These are phyloP conservation scores for Mola mola DNA, from an alignment of 2,113 vertebrate species.

Conservation along the genomic window DNA sequence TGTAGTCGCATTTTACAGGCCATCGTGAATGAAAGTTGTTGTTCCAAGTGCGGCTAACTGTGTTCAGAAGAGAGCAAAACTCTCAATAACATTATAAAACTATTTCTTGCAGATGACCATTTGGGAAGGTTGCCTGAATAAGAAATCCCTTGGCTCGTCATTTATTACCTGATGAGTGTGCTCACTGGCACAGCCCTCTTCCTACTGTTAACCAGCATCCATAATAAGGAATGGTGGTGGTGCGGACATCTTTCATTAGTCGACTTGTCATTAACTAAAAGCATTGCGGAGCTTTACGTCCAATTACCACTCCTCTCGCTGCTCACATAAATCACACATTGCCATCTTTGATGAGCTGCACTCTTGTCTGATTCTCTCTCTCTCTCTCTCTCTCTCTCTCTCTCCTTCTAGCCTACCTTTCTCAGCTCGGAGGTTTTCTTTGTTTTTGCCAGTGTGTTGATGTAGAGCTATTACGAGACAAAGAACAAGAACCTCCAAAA, in stretches of 20 bases:
- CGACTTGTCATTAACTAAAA: slow-evolving; percentile 81
- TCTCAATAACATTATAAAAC: not conserved
- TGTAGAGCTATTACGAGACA: slow-evolving; percentile 13
- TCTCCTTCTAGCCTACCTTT: slow-evolving; percentile 5
- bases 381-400: too few species aligned
- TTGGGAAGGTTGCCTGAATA: not conserved
- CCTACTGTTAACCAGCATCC: slow-evolving; percentile 65
- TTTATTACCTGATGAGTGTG: slow-evolving; percentile 70
- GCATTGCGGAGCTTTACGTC: slow-evolving; percentile 74
- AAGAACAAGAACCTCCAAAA: slow-evolving; percentile 50
- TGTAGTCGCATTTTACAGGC: not conserved
- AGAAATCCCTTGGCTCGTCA: slow-evolving; percentile 4
- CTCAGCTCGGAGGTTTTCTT: not conserved
- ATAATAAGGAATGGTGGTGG: slow-evolving; percentile 55
- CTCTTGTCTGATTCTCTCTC: slow-evolving; percentile 50
- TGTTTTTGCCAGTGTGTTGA: not conserved
- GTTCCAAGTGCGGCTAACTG: not conserved
- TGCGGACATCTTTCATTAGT: slow-evolving; percentile 75
- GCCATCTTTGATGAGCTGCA: slow-evolving; percentile 61
- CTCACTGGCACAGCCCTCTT: slow-evolving; percentile 22
- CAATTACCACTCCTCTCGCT: slow-evolving; percentile 77
- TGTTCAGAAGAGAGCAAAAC: not conserved
- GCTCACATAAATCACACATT: slow-evolving; percentile 70
- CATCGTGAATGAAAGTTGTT: not conserved
- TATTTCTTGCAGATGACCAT: slow-evolving; percentile 15